Base-by-base conservation (phyloP, 2,888 invertebrate species). In the Drosophila mimetica region DNA sequence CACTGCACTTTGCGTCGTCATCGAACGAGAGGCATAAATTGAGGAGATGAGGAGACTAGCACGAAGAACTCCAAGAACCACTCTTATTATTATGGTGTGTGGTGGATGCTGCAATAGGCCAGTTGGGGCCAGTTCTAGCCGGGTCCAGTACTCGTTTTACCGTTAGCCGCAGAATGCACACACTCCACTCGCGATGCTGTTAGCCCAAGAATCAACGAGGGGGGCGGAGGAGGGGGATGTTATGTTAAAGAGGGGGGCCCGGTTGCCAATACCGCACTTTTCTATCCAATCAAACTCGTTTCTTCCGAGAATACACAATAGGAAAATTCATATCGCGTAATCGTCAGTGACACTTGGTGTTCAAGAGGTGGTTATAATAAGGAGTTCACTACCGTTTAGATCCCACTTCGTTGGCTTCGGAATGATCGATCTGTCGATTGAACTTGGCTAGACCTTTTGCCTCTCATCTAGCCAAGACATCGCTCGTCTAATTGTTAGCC, bases 141-240 rank as follows among this genome's bases (percentile, higher is more conserved):
- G 60, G 73, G 79, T 74, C 80, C 75, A 78, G 84, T 89, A 90
- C 91, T 90, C 88, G 91, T 90, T 90, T 89, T 91, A 90, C 91
- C 91, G 91, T 91, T 90, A 90, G 57, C 52, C 51, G 4, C 54
- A 34, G 41, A 42, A 42, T 44, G 44, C 44, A 64, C 71, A 54
- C 64, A 64, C 71, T 64, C 64, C 73, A 54, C 70, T 80, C 85
- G 83, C 78, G 71, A 86, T 81, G 84, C 77, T 86, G 80, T 77
- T 80, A 77, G 42, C 42, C 74, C 60, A 30, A 41, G 52, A 18
- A 41, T 5, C 11, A 1, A 30, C 28, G 48, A 6, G 4, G 1
- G 22, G 8, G 18, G 59, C n/a, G 14, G 22, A 16, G 22, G 5
- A 4, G 18, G 30, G 42, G 4, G 4, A 8, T 5, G 4, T 4